Conservation (phyloP, 2,888 invertebrate genomes). For the Sinotaia quadrata region DNA sequence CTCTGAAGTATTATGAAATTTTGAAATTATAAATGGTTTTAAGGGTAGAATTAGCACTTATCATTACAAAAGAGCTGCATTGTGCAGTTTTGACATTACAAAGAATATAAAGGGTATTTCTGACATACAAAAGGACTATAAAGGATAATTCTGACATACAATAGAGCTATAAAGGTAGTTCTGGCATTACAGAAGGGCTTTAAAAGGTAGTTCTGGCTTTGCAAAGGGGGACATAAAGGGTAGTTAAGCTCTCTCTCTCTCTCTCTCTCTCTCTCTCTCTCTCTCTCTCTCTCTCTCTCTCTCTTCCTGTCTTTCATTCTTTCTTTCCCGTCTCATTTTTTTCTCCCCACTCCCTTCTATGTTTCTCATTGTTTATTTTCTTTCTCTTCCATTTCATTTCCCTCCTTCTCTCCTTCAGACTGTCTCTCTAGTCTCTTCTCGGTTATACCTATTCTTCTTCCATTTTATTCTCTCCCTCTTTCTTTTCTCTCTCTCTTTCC, state of each 20-base stretch:
- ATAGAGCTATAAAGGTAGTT: no score
- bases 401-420: background rate
- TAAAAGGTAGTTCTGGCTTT: no score
- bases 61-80: no score
- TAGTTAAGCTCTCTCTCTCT: background rate
- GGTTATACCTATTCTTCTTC: background rate
- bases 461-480: background rate
- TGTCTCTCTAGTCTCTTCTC: background rate
- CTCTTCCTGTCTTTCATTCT: background rate
- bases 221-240: no score
- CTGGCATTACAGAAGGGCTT: no score
- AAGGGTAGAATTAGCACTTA: no score
- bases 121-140: no score
- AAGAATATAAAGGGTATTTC: no score
- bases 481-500: constrained; percentile 1
- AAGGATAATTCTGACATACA: no score
- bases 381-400: background rate
- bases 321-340: background rate
- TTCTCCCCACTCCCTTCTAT: background rate
- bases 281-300: background rate
- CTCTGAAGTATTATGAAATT: no score
- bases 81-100: no score
- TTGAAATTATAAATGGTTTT: no score
- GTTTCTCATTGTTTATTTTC: background rate
- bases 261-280: background rate